These are phyloP conservation scores for Danio tinwini DNA, from an alignment of 2,797 vertebrate species.

Conservation along the genomic window DNA sequence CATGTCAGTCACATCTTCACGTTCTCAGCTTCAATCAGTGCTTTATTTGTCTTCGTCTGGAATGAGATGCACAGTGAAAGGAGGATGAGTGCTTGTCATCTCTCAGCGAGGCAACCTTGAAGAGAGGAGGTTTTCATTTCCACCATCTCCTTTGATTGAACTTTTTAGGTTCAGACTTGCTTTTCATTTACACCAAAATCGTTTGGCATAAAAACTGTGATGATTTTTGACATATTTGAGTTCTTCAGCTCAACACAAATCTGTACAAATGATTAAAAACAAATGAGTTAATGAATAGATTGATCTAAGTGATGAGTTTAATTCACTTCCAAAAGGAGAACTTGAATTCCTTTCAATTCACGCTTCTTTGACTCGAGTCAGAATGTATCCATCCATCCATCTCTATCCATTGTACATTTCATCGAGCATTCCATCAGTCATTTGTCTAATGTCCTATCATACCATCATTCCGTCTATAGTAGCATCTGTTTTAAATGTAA, in stretches of 20 bases:
- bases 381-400: neutral
- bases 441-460: too few relatives aligned
- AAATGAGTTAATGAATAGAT: neutral
- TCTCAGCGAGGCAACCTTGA: constrained; percentile 43
- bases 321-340: neutral
- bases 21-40: constrained; percentile 47
- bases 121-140: constrained; percentile 34
- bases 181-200: constrained; percentile 2
- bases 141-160: neutral
- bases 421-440: neutral
- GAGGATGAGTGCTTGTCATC: constrained; percentile 6
- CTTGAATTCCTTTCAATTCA: too few relatives aligned
- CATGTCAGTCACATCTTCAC: constrained; percentile 34
- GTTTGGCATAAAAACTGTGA: neutral
- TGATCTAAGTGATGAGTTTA: neutral
- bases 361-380: too few relatives aligned
- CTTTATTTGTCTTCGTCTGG: constrained; percentile 40
- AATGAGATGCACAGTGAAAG: constrained; percentile 40
- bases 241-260: neutral
- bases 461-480: too few relatives aligned
- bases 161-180: constrained; percentile 13
- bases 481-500: too few relatives aligned
- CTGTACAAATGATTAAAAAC: neutral
- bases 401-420: neutral
- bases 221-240: constrained; percentile 17